These are phyloP conservation scores for Bovichtus variegatus DNA, from an alignment of 2,797 vertebrate genomes.

Conservation along the genomic window DNA sequence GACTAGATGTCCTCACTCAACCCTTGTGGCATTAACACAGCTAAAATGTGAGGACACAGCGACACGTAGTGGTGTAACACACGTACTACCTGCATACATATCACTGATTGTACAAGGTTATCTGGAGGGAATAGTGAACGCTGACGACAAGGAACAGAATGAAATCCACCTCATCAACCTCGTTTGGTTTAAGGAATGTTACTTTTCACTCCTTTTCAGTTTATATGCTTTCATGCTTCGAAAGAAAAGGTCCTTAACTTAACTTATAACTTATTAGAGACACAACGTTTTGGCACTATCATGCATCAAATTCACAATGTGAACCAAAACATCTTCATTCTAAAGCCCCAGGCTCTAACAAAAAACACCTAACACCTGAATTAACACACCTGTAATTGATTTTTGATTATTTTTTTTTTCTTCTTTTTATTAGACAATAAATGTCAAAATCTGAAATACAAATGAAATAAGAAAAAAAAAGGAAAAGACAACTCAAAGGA, in stretches of 20 bases:
- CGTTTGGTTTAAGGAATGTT: not conserved
- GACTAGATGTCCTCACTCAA: slow-evolving; percentile 41
- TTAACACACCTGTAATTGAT: not conserved
- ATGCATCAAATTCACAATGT: not conserved
- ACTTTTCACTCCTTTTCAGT: not conserved
- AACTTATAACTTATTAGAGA: not conserved
- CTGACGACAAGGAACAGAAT: not conserved
- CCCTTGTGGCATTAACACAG: not conserved
- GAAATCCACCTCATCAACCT: not conserved
- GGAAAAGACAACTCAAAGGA: not conserved
- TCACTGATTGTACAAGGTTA: no score
- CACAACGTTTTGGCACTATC: not conserved
- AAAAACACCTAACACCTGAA: not conserved
- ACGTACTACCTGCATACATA: not conserved
- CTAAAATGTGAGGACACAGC: slow-evolving; percentile 28
- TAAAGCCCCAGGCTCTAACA: not conserved
- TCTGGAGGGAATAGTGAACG: not conserved
- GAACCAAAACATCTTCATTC: not conserved
- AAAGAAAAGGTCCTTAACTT: not conserved
- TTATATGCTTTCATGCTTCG: not conserved
- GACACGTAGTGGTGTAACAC: slow-evolving; percentile 51
- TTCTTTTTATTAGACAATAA: no score
- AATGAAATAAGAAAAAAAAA: not conserved
- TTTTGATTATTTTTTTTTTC: no score
- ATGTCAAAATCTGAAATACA: not conserved